phyloP scores from a whole-genome alignment of 2,113 vertebrate genomes.

The Tetraodon nigroviridis region DNA sequence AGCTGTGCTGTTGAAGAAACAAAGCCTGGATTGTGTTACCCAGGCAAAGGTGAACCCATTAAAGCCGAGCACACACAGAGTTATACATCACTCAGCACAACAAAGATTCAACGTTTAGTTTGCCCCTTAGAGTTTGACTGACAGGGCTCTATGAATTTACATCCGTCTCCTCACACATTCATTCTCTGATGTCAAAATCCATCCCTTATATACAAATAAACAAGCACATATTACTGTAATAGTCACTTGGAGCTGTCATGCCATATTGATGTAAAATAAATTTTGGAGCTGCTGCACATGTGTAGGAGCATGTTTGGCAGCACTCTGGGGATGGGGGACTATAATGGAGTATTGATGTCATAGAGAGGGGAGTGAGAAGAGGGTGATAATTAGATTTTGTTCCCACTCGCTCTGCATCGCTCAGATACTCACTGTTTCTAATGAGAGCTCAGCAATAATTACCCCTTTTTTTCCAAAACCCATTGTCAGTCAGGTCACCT shows the following conservation, averaged over 20 bases:
- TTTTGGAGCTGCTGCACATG: constrained; percentile 10
- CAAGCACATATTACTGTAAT: background rate
- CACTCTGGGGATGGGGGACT: constrained; percentile 52
- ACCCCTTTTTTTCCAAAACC: constrained; percentile 50
- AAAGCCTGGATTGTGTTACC: constrained; percentile 16
- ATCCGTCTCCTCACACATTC: constrained; percentile 13
- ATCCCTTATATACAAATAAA: background rate
- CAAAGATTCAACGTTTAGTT: constrained; percentile 18
- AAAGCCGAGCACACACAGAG: constrained; percentile 8
- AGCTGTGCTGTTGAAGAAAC: constrained; percentile 12
- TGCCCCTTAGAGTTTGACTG: background rate
- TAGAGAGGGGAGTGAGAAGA: constrained; percentile 50
- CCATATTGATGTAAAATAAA: constrained; percentile 8
- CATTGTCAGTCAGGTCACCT: constrained; percentile 36
- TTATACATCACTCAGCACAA: constrained; percentile 4
- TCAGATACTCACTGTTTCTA: constrained; percentile 57
- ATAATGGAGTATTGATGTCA: constrained; percentile 72
- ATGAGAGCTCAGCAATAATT: constrained; percentile 57
- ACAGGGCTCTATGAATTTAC: constrained; percentile 5
- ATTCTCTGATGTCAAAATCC: constrained; percentile 6
- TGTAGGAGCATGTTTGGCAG: constrained; percentile 46
- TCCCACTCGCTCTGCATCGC: constrained; percentile 53
- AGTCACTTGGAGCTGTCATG: background rate
- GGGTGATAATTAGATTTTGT: constrained; percentile 69
- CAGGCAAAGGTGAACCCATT: constrained; percentile 15